phyloP scores from a whole-genome alignment of 2,888 invertebrate species.

The Dryococelus australis region DNA sequence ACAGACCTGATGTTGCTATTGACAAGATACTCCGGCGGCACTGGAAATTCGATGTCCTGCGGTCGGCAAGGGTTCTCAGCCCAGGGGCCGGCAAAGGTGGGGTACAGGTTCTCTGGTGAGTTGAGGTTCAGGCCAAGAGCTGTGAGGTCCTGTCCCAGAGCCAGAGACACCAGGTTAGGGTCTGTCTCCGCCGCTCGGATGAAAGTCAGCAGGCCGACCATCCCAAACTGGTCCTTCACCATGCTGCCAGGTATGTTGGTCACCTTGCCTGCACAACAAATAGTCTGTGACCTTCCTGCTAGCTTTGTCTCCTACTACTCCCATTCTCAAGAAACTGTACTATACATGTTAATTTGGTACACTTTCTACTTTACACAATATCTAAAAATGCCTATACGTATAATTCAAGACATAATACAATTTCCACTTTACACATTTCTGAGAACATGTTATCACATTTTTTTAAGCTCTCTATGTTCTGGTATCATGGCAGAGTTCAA shows the following conservation, averaged over 20 bases:
- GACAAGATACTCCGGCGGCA: conserved; percentile 98
- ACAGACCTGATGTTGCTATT: conserved; percentile 85
- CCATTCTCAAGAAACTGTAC: too few relatives aligned
- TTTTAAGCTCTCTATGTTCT: too few relatives aligned
- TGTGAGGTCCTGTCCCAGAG: conserved; percentile 97
- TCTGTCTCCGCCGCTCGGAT: conserved; percentile 98
- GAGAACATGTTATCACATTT: too few relatives aligned
- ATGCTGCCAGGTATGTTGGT: conserved; percentile 98
- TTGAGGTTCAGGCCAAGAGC: conserved; percentile 98
- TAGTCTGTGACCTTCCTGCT: conserved; percentile 34
- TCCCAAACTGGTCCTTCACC: conserved; percentile 99
- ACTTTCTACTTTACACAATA: too few relatives aligned
- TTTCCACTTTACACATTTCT: too few relatives aligned
- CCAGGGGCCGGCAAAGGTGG: conserved; percentile 99
- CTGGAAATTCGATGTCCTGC: conserved; percentile 98
- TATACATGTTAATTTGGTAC: too few relatives aligned
- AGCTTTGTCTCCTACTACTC: too few relatives aligned
- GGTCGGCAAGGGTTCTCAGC: conserved; percentile 97
- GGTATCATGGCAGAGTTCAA: too few relatives aligned
- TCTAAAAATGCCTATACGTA: too few relatives aligned
- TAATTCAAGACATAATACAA: too few relatives aligned
- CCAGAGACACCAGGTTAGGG: conserved; percentile 94
- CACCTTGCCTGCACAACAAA: conserved; percentile 78
- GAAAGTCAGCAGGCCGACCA: conserved; percentile 97
- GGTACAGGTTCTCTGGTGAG: conserved; percentile 96